Base-by-base conservation (phyloP, 1,140 invertebrate species). In the Leptonema lineaticorne region DNA sequence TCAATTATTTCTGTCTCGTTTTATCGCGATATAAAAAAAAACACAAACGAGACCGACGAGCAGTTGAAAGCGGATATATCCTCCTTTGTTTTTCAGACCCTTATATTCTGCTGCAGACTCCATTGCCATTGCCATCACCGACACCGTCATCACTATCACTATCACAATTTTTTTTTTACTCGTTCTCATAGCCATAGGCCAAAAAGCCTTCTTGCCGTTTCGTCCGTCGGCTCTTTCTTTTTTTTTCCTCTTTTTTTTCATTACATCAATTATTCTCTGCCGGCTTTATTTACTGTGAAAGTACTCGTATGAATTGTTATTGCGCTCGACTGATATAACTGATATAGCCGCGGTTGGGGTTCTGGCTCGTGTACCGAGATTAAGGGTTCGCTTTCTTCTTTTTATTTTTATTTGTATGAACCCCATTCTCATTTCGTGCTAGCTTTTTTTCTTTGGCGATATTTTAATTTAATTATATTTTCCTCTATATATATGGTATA, bases 1-100 rank as follows among this genome's bases (percentile, higher is more conserved):
- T 63, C 60, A 63, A 63, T 63, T 63, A 63, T 63, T 63, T 63
- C 60, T 20, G 37, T 48, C 60, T 14, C 26, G 48, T 26, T 46
- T 41, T 62, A 37, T 28, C 58, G 41, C 41, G 58, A n/a, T n/a
- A n/a, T n/a, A n/a, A n/a, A n/a, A n/a, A n/a, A n/a, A 62, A 62
- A 62, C 46, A 63, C 60, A 63, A 63, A 63, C 60, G 60, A 48
- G 37, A 5, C 29, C 5, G 9, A 48, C 22, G 60, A 48, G 60
- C 24, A 28, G 57, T 59, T 59, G 57, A 29, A 59, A 59, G 57
- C 59, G 60, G 60, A 63, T 48, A n/a, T n/a, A 63, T 63, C 60
- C 18, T 26, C 60, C 60, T 46, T 63, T 63, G 60, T 63, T 29
- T 28, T 37, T 9, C 27, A 20, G 60, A 59, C 37, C 37, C 60